These are phyloP conservation scores for Drosophila gaucha DNA, from an alignment of 2,888 invertebrate genomes.

Conservation along the genomic window DNA sequence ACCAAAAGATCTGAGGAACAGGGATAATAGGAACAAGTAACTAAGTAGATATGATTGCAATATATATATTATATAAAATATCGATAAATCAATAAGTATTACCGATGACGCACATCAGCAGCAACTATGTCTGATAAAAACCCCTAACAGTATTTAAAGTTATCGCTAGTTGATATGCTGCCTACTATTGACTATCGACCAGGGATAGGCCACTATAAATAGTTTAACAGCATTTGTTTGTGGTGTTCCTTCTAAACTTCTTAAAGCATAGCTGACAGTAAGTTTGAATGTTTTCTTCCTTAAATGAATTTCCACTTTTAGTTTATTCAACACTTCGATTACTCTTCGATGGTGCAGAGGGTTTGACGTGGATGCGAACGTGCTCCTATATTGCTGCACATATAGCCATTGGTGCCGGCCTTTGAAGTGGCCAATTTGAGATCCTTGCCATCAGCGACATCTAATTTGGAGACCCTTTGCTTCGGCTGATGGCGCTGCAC, in stretches of 20 bases:
- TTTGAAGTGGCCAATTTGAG: constrained; percentile 39
- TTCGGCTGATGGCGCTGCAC: constrained; percentile 84
- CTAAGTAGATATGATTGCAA: not conserved
- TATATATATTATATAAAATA: not conserved
- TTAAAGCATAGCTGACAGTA: not conserved
- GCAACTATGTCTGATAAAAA: not conserved
- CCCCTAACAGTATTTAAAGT: not conserved
- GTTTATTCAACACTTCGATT: constrained; percentile 6
- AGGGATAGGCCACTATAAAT: not conserved
- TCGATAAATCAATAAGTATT: not conserved
- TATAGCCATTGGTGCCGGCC: constrained; percentile 37
- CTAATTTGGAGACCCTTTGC: constrained; percentile 31
- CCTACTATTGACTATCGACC: too few species aligned
- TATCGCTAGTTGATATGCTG: not conserved
- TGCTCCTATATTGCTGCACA: constrained; percentile 54
- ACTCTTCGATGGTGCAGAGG: constrained; percentile 81
- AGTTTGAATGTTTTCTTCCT: too few species aligned
- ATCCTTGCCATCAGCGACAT: constrained; percentile 40
- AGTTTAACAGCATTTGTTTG: not conserved
- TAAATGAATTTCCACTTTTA: too few species aligned
- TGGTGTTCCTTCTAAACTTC: not conserved
- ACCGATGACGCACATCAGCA: not conserved
- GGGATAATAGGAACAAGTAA: constrained; percentile 34
- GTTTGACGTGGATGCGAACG: constrained; percentile 66
- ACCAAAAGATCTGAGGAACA: not conserved